Evolutionary conservation across 2,888 invertebrate genomes (phyloP).

Genomic region (Ochropleura plecta): DNA sequence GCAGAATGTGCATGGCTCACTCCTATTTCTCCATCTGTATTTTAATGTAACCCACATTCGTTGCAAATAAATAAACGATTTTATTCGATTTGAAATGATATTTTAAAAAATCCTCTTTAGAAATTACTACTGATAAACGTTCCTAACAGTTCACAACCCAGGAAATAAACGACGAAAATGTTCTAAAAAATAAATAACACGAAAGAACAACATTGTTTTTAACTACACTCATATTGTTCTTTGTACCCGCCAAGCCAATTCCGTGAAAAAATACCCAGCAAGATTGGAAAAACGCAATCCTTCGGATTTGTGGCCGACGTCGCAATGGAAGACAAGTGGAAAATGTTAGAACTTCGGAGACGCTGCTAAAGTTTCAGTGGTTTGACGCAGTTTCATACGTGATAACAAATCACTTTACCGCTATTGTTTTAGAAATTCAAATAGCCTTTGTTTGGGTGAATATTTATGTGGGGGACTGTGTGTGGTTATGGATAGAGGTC

Average conservation of each 20-base stretch:
- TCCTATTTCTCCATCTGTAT: too few relatives aligned
- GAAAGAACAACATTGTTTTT: background rate
- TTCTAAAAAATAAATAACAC: background rate
- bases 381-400: constrained; percentile 34
- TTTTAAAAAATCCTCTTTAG: too few relatives aligned
- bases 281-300: constrained; percentile 49
- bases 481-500: constrained; percentile 3
- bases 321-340: constrained; percentile 33
- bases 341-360: constrained; percentile 34
- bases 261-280: constrained; percentile 30
- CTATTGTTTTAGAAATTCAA: constrained; percentile 48
- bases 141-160: background rate
- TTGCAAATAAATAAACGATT: too few relatives aligned
- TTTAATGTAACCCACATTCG: too few relatives aligned
- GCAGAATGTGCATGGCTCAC: too few relatives aligned
- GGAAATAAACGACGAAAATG: background rate
- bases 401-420: constrained; percentile 50
- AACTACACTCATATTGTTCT: background rate
- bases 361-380: constrained; percentile 22
- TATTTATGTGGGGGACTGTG: constrained; percentile 28
- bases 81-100: too few relatives aligned
- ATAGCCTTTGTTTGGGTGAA: constrained; percentile 40
- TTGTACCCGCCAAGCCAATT: constrained; percentile 33
- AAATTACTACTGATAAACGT: too few relatives aligned
- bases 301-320: constrained; percentile 35